Conservation (phyloP, 2,797 vertebrate genomes). For the Tenualosa thibaudeaui region DNA sequence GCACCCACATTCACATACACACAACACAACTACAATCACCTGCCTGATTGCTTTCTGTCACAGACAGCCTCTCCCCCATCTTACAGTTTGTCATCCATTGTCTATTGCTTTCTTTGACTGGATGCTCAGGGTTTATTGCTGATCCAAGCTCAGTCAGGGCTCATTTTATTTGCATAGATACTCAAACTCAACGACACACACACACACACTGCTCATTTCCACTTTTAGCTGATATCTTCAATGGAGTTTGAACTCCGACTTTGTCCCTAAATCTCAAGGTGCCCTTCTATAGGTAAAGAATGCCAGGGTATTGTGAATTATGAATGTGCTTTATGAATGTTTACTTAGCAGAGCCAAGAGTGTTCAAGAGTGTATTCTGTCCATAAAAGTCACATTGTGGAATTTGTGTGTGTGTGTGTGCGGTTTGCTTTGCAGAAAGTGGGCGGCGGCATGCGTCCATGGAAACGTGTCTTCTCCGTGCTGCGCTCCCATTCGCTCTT, state of each 20-base stretch:
- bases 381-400: background rate
- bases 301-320: background rate
- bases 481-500: conserved; percentile 81
- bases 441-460: conserved; percentile 82
- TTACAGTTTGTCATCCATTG: background rate
- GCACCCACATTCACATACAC: background rate
- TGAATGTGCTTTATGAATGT: background rate
- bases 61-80: background rate
- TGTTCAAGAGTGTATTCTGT: background rate
- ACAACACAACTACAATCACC: background rate
- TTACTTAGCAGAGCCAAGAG: background rate
- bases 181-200: background rate
- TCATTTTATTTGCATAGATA: background rate
- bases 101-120: background rate
- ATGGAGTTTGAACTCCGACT: background rate
- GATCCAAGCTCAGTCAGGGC: background rate
- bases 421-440: conserved; percentile 73
- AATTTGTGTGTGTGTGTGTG: background rate
- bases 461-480: conserved; percentile 84
- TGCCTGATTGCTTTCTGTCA: background rate
- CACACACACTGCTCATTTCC: background rate
- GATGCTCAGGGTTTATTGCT: background rate
- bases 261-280: background rate
- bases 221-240: background rate
- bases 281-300: background rate